A percentile compares a stretch with the other conserved stretches of the same genome.
Evolutionary conservation across 2,113 vertebrate genomes (phyloP).

Genomic region (Podiceps cristatus): DNA sequence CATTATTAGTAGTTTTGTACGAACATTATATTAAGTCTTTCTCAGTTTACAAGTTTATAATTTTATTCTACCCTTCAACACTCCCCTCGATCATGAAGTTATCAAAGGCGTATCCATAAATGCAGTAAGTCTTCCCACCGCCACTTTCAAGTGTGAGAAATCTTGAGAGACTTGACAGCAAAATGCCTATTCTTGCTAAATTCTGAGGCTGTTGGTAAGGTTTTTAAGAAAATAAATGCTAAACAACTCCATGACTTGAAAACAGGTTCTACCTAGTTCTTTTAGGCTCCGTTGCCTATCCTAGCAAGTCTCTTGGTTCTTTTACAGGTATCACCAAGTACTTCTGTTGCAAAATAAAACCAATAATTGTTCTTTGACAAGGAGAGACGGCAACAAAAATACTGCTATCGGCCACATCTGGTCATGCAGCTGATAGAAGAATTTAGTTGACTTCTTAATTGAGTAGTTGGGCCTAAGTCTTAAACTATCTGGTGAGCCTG

Average conservation of each 20-base stretch:
- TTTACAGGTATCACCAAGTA: neutral
- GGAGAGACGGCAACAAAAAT: neutral
- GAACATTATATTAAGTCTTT: conserved; percentile 19
- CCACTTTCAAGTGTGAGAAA: conserved; percentile 1
- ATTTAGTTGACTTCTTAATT: too few relatives aligned
- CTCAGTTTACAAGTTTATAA: conserved; percentile 35
- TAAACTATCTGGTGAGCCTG: neutral
- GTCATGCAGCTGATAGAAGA: neutral
- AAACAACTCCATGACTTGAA: neutral
- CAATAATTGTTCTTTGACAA: neutral
- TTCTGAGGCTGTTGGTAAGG: neutral
- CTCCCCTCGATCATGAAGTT: neutral
- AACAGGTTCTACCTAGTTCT: neutral
- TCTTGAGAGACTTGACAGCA: conserved; percentile 47
- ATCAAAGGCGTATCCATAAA: neutral
- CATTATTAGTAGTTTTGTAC: conserved; percentile 14
- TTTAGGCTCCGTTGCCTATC: neutral
- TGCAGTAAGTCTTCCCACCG: neutral
- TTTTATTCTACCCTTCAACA: conserved; percentile 36
- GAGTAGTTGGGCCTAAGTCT: too few relatives aligned
- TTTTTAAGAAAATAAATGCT: neutral
- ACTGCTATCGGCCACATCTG: neutral
- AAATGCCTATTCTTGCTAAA: conserved; percentile 37
- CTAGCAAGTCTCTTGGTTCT: neutral
- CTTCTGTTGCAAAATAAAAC: neutral